phyloP scores from a whole-genome alignment of 2,797 vertebrate genomes.

The Lacerta viridis region DNA sequence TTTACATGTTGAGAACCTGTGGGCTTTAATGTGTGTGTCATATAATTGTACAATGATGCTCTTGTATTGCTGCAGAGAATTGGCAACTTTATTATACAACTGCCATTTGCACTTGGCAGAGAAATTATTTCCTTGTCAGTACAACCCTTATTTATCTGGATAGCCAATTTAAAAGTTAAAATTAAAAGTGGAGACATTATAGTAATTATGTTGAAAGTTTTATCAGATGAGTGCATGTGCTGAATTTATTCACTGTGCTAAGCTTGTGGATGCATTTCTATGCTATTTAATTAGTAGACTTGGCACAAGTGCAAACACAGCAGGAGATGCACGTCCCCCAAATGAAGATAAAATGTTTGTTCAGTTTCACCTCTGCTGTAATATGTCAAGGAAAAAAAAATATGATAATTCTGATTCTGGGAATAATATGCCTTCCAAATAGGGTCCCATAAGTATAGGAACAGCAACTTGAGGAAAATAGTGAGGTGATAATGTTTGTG shows the following conservation, averaged over 20 bases:
- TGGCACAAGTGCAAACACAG: constrained; percentile 34
- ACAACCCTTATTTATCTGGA: not conserved
- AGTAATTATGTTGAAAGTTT: constrained; percentile 31
- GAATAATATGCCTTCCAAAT: constrained; percentile 34
- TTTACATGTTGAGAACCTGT: not conserved
- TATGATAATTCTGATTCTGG: constrained; percentile 48
- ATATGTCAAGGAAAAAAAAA: constrained; percentile 45
- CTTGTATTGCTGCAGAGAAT: not conserved
- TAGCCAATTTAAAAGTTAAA: constrained; percentile 48
- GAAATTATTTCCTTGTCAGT: constrained; percentile 32
- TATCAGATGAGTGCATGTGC: constrained; percentile 3
- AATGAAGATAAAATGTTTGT: constrained; percentile 48
- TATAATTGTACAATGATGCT: not conserved
- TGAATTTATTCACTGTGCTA: constrained; percentile 30
- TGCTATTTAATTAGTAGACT: constrained; percentile 44
- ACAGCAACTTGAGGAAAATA: not conserved
- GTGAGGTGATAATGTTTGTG: constrained; percentile 27
- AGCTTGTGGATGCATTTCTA: constrained; percentile 21
- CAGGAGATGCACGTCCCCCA: constrained; percentile 21
- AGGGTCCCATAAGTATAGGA: constrained; percentile 41
- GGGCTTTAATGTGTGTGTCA: not conserved
- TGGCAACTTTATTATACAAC: not conserved
- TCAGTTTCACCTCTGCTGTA: constrained; percentile 44
- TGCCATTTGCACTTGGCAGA: constrained; percentile 15
- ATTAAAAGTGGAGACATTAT: constrained; percentile 36